Evolutionary conservation across 2,888 invertebrate genomes (phyloP).

Genomic region (Oxyteleia sp.): DNA sequence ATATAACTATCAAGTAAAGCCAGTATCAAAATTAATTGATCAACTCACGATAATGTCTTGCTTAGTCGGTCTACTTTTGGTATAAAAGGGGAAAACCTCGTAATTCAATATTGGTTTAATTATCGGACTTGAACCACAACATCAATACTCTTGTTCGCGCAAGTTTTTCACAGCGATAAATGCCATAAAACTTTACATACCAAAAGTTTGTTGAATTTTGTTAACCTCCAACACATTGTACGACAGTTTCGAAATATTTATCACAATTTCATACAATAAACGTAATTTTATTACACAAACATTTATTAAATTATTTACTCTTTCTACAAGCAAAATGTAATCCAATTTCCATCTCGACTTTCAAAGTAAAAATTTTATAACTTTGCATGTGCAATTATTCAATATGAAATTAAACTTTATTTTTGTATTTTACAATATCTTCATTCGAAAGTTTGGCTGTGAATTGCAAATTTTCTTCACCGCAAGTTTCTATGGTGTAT

Average conservation of each 20-base stretch:
- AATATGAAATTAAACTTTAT: constrained; percentile 35
- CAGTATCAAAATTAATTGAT: constrained; percentile 64
- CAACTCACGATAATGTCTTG: constrained; percentile 62
- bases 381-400: constrained; percentile 33
- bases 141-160: constrained; percentile 66
- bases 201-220: constrained; percentile 63
- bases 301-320: constrained; percentile 61
- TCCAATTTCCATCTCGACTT: constrained; percentile 43
- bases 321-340: constrained; percentile 49
- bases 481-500: constrained; percentile 12
- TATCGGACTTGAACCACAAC: constrained; percentile 70
- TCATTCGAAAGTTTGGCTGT: constrained; percentile 38
- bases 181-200: constrained; percentile 68
- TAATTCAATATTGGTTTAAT: constrained; percentile 71
- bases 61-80: constrained; percentile 61
- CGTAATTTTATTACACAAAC: constrained; percentile 51
- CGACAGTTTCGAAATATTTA: constrained; percentile 63
- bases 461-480: constrained; percentile 24
- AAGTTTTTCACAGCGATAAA: constrained; percentile 69
- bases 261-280: constrained; percentile 60
- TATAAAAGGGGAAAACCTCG: constrained; percentile 63
- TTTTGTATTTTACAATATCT: constrained; percentile 28
- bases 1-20: constrained; percentile 30
- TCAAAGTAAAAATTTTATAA: constrained; percentile 30
- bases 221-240: constrained; percentile 54